Conservation (phyloP, 2,888 invertebrate genomes). For the Myopa tessellatipennis region DNA sequence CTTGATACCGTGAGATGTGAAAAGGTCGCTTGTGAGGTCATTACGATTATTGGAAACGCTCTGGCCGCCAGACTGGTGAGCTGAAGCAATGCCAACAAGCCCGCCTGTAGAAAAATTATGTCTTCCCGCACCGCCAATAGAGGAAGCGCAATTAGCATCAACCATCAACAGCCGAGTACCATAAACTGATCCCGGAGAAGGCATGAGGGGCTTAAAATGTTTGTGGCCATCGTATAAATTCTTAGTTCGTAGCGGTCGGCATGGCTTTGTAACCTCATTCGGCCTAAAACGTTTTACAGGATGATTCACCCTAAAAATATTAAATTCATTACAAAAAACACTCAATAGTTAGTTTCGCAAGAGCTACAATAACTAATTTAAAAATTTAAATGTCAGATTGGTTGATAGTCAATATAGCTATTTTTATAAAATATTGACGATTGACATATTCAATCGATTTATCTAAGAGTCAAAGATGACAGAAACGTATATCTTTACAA, state of each 20-base stretch:
- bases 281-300: conserved; percentile 89
- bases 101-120: conserved; percentile 46
- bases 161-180: conserved; percentile 58
- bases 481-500: conserved; percentile 46
- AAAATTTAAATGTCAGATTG: conserved; percentile 24
- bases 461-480: conserved; percentile 55
- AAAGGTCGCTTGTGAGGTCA: conserved; percentile 50
- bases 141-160: conserved; percentile 44
- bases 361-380: background rate
- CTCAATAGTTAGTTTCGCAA: too few relatives aligned
- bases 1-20: conserved; percentile 58
- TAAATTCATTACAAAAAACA: background rate
- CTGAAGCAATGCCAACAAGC: conserved; percentile 58
- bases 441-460: conserved; percentile 28
- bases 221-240: conserved; percentile 75
- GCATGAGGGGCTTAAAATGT: conserved; percentile 69
- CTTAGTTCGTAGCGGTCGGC: conserved; percentile 65
- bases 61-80: conserved; percentile 39
- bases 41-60: conserved; percentile 40
- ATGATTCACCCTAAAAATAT: conserved; percentile 79
- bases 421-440: conserved; percentile 11
- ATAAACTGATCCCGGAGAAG: conserved; percentile 63
- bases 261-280: conserved; percentile 69
- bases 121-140: conserved; percentile 4
- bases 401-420: background rate